These are phyloP conservation scores for Drosophila nigrodunni DNA, from an alignment of 1,140 invertebrate genomes.

Conservation along the genomic window DNA sequence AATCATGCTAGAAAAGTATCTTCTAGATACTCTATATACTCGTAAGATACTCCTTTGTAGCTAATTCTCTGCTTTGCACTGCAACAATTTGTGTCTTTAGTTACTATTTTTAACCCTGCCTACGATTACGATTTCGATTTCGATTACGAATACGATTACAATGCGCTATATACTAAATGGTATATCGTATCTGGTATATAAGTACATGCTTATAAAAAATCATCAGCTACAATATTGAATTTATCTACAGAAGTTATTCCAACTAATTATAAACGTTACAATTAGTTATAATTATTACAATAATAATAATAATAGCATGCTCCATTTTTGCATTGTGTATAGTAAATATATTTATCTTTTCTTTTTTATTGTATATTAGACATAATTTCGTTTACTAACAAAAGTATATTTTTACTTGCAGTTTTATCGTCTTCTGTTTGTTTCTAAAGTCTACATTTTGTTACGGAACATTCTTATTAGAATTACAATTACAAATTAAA, in stretches of 20 bases:
- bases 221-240: slow-evolving; percentile 75
- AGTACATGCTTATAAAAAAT: slow-evolving; percentile 71
- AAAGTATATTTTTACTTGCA: slow-evolving; percentile 74
- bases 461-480: slow-evolving; percentile 81
- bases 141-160: slow-evolving; percentile 25
- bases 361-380: slow-evolving; percentile 54
- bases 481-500: slow-evolving; percentile 50
- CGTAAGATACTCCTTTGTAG: slow-evolving; percentile 12
- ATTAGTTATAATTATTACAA: slow-evolving; percentile 13
- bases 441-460: slow-evolving; percentile 81
- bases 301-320: slow-evolving; percentile 22
- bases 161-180: slow-evolving; percentile 36
- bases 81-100: slow-evolving; percentile 82
- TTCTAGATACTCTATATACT: slow-evolving; percentile 3
- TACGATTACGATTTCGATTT: slow-evolving; percentile 51
- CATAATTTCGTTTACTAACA: slow-evolving; percentile 67
- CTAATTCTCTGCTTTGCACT: slow-evolving; percentile 74
- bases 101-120: slow-evolving; percentile 79
- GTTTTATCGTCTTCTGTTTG: slow-evolving; percentile 81
- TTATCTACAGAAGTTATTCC: slow-evolving; percentile 76
- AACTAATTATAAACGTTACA: slow-evolving; percentile 59
- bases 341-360: no score
- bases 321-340: no score
- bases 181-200: slow-evolving; percentile 43
- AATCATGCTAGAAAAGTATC: slow-evolving; percentile 5